Evolutionary conservation across 2,797 vertebrate genomes (phyloP).

Genomic region (Myotis daubentonii): DNA sequence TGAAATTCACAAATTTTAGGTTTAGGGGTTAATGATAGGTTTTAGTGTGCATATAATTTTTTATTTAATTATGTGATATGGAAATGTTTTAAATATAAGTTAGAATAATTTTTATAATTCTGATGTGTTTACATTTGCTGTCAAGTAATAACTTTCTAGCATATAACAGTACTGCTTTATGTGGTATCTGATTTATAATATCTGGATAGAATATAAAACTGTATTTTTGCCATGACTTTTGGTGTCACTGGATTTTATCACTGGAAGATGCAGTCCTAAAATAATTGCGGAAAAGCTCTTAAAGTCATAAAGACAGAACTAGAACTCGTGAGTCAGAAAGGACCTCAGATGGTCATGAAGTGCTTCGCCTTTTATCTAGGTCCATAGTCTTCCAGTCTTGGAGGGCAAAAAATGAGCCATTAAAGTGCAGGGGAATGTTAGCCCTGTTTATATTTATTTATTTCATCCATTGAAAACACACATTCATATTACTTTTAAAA

Average conservation of each 20-base stretch:
- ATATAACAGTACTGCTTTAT: not conserved
- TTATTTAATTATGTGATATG: not conserved
- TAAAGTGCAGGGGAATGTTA: not conserved
- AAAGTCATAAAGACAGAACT: not conserved
- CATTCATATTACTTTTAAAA: not conserved
- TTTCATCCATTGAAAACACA: not conserved
- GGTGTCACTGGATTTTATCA: not conserved
- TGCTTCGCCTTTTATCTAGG: not conserved
- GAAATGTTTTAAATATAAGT: not conserved
- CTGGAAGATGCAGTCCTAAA: constrained; percentile 5
- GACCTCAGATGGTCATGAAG: not conserved
- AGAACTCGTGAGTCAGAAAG: not conserved
- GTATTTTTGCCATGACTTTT: not conserved
- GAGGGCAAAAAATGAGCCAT: not conserved
- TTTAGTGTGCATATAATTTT: not conserved
- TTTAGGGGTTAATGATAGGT: not conserved
- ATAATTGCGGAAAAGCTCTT: not conserved
- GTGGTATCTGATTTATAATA: not conserved
- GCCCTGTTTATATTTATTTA: constrained; percentile 11
- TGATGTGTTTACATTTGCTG: not conserved
- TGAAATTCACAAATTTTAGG: not conserved
- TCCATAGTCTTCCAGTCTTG: not conserved
- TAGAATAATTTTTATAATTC: constrained; percentile 19
- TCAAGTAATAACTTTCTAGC: constrained; percentile 15
- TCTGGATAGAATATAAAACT: not conserved